Evolutionary conservation across 1,140 invertebrate genomes (phyloP), one percentile per base, ranked within the genome.

Genomic region (Yoshiicerus persimilis): DNA sequence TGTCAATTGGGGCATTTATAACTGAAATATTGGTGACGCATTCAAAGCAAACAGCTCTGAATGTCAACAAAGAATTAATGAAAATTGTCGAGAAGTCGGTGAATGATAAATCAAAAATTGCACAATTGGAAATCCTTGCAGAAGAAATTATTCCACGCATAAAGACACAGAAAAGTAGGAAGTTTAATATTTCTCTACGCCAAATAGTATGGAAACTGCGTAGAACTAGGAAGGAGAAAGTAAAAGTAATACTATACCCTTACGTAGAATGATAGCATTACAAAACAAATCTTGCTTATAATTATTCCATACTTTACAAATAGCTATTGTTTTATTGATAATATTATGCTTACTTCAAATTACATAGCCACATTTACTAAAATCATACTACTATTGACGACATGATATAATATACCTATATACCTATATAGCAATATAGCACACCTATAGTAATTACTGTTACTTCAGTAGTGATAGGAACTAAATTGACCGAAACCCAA

Each of bases 1-100:
- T 89, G 4, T 89, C 90, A 11, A 39, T 88, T 34, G 36, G 34
- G 32, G 75, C 87, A 4, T 89, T 90, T 66, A 8, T 85, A 4
- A 56, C 36, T 0, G 90, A 90, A 85, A 1, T 90, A 25, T 23
- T 87, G 20, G 25, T 41, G 10, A 34, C 25, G 25, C 75, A 87
- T 56, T 32, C 87, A 34, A 77, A 84, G 36, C 30, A 62, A 10
- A 36, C 86, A 23, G 85, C 86, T 16, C 56, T n/a, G 9, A 89
- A 87, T 80, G 88, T 87, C 23, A 86, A 87, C 39, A 62, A 64
- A 47, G 64, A 86, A 5, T 41, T 89, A 16, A 86, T 88, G 56
- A 75, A 87, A 87, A 86, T 87, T 4, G 84, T 89, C 36, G 85
- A 86, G 32, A 88, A 89, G 23, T 62, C 84, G 16, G 36, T 27